phyloP scores from a whole-genome alignment of 2,888 invertebrate genomes.

The Flexamia atlantica region DNA sequence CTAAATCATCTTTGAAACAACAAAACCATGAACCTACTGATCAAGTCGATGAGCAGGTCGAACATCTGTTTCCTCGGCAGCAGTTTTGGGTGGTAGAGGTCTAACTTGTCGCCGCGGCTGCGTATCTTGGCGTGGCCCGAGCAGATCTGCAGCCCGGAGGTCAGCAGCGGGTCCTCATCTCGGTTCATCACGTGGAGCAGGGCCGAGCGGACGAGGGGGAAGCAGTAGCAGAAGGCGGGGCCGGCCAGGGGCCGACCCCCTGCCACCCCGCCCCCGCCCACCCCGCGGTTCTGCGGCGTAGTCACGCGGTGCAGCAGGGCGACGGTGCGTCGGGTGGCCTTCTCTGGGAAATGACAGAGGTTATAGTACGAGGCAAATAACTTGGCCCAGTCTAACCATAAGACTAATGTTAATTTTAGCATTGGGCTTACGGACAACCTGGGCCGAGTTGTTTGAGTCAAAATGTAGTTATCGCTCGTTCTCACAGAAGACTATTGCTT shows the following conservation, averaged over 20 bases:
- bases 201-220: slow-evolving; percentile 85
- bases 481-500: too few relatives aligned
- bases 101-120: slow-evolving; percentile 74
- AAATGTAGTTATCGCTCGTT: too few relatives aligned
- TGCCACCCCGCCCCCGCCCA: slow-evolving; percentile 24
- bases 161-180: slow-evolving; percentile 78
- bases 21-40: slow-evolving; percentile 83
- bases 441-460: too few relatives aligned
- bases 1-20: too few relatives aligned
- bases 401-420: too few relatives aligned
- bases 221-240: slow-evolving; percentile 90
- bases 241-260: slow-evolving; percentile 78
- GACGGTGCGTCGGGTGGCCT: slow-evolving; percentile 61
- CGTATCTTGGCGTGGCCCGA: slow-evolving; percentile 85
- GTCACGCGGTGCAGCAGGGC: slow-evolving; percentile 56
- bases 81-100: slow-evolving; percentile 84
- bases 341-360: slow-evolving; percentile 60
- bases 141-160: slow-evolving; percentile 82
- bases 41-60: slow-evolving; percentile 86
- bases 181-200: slow-evolving; percentile 74
- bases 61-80: slow-evolving; percentile 91
- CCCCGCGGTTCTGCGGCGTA: slow-evolving; percentile 51
- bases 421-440: too few relatives aligned
- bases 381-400: slow-evolving; percentile 76
- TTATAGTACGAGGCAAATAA: background rate